These are phyloP conservation scores for Nothobranchius furzeri DNA, from an alignment of 2,113 vertebrate genomes.

Conservation along the genomic window DNA sequence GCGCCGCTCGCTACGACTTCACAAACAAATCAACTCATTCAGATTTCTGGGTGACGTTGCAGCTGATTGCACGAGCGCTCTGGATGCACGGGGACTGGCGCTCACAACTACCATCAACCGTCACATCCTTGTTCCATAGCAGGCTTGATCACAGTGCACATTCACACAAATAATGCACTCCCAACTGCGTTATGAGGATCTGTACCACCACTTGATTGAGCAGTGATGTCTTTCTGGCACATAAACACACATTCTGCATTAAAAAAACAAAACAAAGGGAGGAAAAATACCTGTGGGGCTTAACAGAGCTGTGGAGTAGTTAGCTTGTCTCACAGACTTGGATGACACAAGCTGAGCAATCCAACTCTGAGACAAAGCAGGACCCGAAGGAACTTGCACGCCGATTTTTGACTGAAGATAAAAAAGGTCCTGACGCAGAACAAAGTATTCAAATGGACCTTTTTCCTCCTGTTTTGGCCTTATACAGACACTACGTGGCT, in stretches of 20 bases:
- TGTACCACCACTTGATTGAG: conserved; percentile 82
- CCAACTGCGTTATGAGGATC: conserved; percentile 81
- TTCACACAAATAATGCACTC: conserved; percentile 80
- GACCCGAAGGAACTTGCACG: conserved; percentile 33
- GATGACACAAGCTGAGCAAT: conserved; percentile 43
- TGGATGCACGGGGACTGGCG: conserved; percentile 27
- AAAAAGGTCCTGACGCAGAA: conserved; percentile 62
- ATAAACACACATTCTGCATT: conserved; percentile 75
- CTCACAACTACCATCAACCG: conserved; percentile 67
- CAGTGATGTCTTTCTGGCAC: conserved; percentile 78
- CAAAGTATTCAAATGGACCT: conserved; percentile 72
- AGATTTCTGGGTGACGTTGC: conserved; percentile 19
- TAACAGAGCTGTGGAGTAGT: conserved; percentile 40
- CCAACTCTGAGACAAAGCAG: conserved; percentile 72
- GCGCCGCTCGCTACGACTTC: conserved; percentile 28
- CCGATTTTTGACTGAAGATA: conserved; percentile 63
- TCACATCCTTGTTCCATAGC: conserved; percentile 59
- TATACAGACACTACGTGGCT: conserved; percentile 76
- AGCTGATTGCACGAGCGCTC: conserved; percentile 5
- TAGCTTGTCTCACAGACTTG: conserved; percentile 31
- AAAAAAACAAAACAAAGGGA: conserved; percentile 40
- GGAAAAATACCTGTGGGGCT: conserved; percentile 60
- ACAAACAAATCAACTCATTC: conserved; percentile 41
- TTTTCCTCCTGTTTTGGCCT: conserved; percentile 77
- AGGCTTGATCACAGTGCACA: conserved; percentile 76